Evolutionary conservation across 2,797 vertebrate species (phyloP).

Genomic region (Pithecia hirsuta): DNA sequence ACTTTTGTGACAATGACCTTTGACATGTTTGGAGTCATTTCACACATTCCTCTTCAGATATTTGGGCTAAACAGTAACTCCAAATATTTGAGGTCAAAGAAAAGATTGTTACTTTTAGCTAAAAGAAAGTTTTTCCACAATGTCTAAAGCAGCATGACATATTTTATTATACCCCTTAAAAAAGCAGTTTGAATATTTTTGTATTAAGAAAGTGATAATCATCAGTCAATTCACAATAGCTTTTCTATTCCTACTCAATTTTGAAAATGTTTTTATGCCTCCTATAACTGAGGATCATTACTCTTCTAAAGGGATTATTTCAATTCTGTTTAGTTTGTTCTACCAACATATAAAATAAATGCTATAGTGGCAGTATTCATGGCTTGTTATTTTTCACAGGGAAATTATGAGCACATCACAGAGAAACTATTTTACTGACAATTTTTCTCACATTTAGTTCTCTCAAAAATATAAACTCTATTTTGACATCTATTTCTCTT

Average conservation of each 20-base stretch:
- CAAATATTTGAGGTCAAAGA: neutral
- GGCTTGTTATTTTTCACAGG: neutral
- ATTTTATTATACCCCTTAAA: neutral
- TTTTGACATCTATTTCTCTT: neutral
- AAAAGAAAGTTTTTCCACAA: neutral
- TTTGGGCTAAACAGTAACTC: neutral
- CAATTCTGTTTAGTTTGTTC: neutral
- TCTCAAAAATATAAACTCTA: neutral
- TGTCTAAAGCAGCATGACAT: neutral
- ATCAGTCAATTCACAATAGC: neutral
- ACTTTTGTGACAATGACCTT: neutral
- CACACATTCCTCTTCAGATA: neutral
- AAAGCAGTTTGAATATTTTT: neutral
- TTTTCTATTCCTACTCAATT: neutral
- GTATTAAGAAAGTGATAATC: neutral
- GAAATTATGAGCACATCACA: neutral
- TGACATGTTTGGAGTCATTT: neutral
- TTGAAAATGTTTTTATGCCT: neutral
- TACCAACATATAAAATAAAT: neutral
- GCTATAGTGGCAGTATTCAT: rapidly evolving
- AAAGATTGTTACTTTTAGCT: neutral
- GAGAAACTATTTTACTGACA: neutral
- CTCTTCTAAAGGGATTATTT: neutral
- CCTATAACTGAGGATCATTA: neutral
- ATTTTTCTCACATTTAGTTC: neutral